Percentiles rank a stretch among this genome's conserved stretches.
These are phyloP conservation scores for Diplodus puntazzo DNA, from an alignment of 2,797 vertebrate species.

Conservation along the genomic window DNA sequence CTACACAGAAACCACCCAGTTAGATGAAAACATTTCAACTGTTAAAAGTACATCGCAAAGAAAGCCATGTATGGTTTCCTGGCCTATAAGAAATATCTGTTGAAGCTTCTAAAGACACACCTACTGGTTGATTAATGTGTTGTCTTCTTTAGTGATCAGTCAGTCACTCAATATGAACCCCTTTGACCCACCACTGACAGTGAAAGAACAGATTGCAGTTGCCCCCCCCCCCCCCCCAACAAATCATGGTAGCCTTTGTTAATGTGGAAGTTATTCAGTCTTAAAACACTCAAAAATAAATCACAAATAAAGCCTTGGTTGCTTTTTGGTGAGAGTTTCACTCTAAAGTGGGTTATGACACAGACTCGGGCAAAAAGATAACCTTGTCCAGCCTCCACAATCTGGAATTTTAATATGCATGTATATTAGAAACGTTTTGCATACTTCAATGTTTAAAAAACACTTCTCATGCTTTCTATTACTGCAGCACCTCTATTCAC, in stretches of 20 bases:
- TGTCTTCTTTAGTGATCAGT: conserved; percentile 1
- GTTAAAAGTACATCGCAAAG: background rate
- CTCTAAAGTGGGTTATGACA: conserved; percentile 9
- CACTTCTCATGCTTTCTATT: too few relatives aligned
- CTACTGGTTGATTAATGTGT: conserved; percentile 10
- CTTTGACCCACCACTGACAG: conserved; percentile 6
- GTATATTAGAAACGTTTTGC: too few relatives aligned
- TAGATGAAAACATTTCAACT: conserved; percentile 20
- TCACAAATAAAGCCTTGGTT: too few relatives aligned
- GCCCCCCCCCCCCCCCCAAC: background rate
- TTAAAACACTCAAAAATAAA: background rate
- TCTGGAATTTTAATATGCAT: background rate
- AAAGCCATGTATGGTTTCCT: background rate
- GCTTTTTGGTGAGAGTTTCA: too few relatives aligned
- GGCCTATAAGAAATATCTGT: background rate
- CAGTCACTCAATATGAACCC: conserved; percentile 9
- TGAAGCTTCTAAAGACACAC: background rate
- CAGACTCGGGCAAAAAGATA: background rate
- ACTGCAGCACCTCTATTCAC: too few relatives aligned
- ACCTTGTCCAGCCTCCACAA: conserved; percentile 1
- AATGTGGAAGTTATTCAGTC: conserved; percentile 9
- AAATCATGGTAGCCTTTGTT: conserved; percentile 11
- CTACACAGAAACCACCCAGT: conserved; percentile 21
- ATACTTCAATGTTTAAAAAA: too few relatives aligned
- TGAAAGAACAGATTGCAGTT: conserved; percentile 16